Evolutionary conservation across 2,888 invertebrate species (phyloP).

Genomic region (Quadriops clusia): DNA sequence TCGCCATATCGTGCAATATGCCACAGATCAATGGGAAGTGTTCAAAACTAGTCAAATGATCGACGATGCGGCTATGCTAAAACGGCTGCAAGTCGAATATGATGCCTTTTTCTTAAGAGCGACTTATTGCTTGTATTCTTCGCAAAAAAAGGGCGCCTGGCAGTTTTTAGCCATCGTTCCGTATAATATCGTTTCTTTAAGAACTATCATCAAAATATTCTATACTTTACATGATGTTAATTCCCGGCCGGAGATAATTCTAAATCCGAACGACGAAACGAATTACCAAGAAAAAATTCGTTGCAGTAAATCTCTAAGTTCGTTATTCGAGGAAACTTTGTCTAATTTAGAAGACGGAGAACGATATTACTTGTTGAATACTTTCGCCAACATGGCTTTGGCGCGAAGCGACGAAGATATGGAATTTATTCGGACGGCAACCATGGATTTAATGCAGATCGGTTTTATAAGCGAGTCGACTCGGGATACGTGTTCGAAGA

Average conservation of each 20-base stretch:
- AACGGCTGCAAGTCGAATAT: conserved; percentile 56
- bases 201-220: conserved; percentile 54
- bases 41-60: conserved; percentile 25
- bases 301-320: conserved; percentile 38
- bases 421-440: conserved; percentile 52
- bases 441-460: conserved; percentile 62
- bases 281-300: conserved; percentile 40
- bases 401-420: conserved; percentile 48
- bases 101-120: conserved; percentile 61
- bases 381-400: conserved; percentile 70
- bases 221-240: conserved; percentile 49
- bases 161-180: conserved; percentile 71
- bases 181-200: conserved; percentile 45
- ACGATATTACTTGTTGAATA: conserved; percentile 63
- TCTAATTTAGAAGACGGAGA: conserved; percentile 56
- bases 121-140: conserved; percentile 55
- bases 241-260: conserved; percentile 27
- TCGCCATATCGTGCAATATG: conserved; percentile 59
- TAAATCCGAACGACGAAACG: conserved; percentile 23
- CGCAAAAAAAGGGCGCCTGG: conserved; percentile 64
- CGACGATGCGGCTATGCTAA: conserved; percentile 39
- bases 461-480: conserved; percentile 59
- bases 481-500: conserved; percentile 61
- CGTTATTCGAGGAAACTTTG: conserved; percentile 53
- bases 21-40: conserved; percentile 56